Base-by-base conservation (phyloP, 2,888 invertebrate species). In the Hydropsyche betteni region DNA sequence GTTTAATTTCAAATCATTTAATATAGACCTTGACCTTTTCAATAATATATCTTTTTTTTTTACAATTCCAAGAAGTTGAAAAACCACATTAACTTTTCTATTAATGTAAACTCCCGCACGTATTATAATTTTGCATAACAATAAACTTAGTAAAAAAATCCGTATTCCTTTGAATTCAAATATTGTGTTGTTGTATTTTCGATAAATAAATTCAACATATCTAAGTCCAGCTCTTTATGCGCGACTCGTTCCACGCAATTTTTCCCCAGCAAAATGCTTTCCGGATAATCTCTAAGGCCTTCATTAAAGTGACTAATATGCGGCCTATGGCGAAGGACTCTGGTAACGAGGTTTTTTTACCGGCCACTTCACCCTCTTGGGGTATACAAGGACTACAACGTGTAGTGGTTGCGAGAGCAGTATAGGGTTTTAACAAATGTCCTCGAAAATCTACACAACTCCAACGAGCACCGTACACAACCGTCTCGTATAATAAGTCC, bases 261-360 rank as follows among this genome's bases (percentile, higher is more conserved):
- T 72, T 72, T 72, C 44, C 34, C 12, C 14, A 12, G 24, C 58
- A 58, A 53, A 76, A 71, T 64, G 58, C 52, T 76, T 74, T 74
- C 68, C 55, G 68, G 72, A 74, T 77, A 77, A 77, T 74, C 73
- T 68, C 68, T 55, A 61, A 51, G 68, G 75, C 77, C 71, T 75
- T 75, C 77, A 77, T 77, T 77, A 75, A 72, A 73, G 75, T 68
- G 77, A 75, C 75, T 75, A 77, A 77, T 77, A 69, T 72, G 61
- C 68, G 74, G 69, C 51, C 55, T 72, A 36, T 16, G 33, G 16
- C 58, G 24, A 72, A 72, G 72, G 55, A 72, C 72, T 72, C 72
- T 38, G 36, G 38, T 72, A 72, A 72, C 72, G 72, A 72, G 72
- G 58, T 58, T 72, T 70, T 69, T 72, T 72, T 61, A 51, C 64